Evolutionary conservation across 1,140 invertebrate genomes (phyloP), one percentile per base, ranked within the genome.

Genomic region (Drosophila athabasca): DNA sequence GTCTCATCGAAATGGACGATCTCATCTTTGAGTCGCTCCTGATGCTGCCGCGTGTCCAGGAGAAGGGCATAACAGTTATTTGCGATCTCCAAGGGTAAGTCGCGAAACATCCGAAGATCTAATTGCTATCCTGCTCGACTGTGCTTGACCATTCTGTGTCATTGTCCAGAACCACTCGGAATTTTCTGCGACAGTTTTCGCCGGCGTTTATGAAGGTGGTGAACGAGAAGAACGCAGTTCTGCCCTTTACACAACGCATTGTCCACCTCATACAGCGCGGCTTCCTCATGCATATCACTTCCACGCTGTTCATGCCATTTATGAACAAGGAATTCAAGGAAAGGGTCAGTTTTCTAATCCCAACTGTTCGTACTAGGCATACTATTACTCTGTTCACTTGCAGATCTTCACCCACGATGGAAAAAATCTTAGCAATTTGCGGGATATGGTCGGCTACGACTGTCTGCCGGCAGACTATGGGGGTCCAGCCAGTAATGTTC

Each of bases 291-390:
- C 85, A 89, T 49, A 66, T 90, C 1, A 90, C 90, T 0, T 70
- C 76, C 1, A 80, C 83, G 2, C 44, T 91, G 6, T 78, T 91
- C 49, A 76, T 91, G 68, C 90, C 90, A 4, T 90, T 91, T 5
- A 85, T 91, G 72, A 88, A 78, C 44, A 91, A 89, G 59, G 82
- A 89, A 13, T 90, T 91, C 8, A 91, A 91, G 49, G 90, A 90
- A 35, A 69, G 66, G 8, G 90, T 91, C 66, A 67, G 70, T 35
- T 0, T 31, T 4, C 9, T 9, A 35, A 3, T 46, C 13, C 17
- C 17, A 44, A 24, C n/a, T 6, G 11, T 6, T 31, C 0, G 0
- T 5, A 15, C 1, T 2, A 19, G 6, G 15, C 7, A 3, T 9
- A 15, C 2, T 0, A 22, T 8, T 39, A 43, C 45, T 15, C 31